These are phyloP conservation scores for Melopsittacus undulatus DNA, from an alignment of 2,797 vertebrate species.

Conservation along the genomic window DNA sequence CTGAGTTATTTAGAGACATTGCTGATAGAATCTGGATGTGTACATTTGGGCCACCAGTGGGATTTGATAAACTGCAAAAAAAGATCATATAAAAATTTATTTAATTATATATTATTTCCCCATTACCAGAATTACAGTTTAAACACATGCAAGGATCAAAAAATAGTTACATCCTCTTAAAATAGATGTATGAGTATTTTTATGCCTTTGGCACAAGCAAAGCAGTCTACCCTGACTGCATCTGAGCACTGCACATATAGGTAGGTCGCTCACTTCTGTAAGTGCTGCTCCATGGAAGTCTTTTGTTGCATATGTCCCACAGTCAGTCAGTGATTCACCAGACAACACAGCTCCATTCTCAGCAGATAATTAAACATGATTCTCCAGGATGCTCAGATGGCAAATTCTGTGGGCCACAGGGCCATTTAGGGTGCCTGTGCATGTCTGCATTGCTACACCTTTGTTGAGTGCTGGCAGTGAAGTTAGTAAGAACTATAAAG, in stretches of 20 bases:
- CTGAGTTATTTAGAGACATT: not conserved
- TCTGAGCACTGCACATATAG: not conserved
- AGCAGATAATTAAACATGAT: not conserved
- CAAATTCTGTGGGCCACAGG: fast-evolving
- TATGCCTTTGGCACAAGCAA: not conserved
- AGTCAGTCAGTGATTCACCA: not conserved
- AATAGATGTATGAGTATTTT: not conserved
- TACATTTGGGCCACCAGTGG: fast-evolving
- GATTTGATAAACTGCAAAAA: not conserved
- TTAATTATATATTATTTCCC: not conserved
- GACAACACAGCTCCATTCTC: not conserved
- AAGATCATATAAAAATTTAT: not conserved
- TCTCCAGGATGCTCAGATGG: not conserved
- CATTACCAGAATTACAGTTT: not conserved
- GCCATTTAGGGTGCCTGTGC: not conserved
- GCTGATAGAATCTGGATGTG: not conserved
- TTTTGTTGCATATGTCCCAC: not conserved
- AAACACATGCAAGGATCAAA: not conserved
- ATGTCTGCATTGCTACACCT: not conserved
- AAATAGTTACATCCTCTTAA: not conserved
- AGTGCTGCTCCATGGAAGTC: not conserved
- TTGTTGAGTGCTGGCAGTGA: not conserved
- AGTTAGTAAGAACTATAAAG: not conserved
- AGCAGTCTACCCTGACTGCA: not conserved
- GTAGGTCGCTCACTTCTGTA: not conserved